Conservation (phyloP, 2,113 vertebrate genomes). For the Bujurquina vittata region DNA sequence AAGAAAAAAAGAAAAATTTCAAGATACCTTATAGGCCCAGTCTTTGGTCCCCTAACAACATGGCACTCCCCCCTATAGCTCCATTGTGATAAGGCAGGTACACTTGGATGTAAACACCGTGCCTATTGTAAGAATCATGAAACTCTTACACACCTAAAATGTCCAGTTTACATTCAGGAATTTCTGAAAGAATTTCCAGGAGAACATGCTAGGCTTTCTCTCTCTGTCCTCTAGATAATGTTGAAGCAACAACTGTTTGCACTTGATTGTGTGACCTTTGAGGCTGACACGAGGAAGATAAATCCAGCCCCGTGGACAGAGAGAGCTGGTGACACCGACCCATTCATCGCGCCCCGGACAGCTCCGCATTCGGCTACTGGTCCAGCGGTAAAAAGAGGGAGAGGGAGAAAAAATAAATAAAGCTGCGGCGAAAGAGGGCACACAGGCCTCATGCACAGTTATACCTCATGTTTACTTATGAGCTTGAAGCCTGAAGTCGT, state of each 20-base stretch:
- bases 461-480: conserved; percentile 64
- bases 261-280: conserved; percentile 65
- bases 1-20: not conserved
- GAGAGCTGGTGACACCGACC: conserved; percentile 22
- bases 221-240: conserved; percentile 39
- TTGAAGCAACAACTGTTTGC: conserved; percentile 36
- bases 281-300: conserved; percentile 49
- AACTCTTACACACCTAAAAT: not conserved
- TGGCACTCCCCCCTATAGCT: not conserved
- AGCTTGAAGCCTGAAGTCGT: conserved; percentile 32
- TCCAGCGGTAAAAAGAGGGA: not conserved
- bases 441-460: not conserved
- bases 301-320: conserved; percentile 55
- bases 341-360: conserved; percentile 48
- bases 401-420: not conserved
- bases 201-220: not conserved
- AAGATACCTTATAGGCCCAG: not conserved
- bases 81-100: not conserved
- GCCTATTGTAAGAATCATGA: not conserved
- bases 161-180: not conserved
- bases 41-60: not conserved
- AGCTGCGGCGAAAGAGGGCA: conserved; percentile 10
- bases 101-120: not conserved
- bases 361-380: conserved; percentile 27
- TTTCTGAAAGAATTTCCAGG: not conserved